Conservation (phyloP, 2,888 invertebrate genomes). For the Boloria selene region DNA sequence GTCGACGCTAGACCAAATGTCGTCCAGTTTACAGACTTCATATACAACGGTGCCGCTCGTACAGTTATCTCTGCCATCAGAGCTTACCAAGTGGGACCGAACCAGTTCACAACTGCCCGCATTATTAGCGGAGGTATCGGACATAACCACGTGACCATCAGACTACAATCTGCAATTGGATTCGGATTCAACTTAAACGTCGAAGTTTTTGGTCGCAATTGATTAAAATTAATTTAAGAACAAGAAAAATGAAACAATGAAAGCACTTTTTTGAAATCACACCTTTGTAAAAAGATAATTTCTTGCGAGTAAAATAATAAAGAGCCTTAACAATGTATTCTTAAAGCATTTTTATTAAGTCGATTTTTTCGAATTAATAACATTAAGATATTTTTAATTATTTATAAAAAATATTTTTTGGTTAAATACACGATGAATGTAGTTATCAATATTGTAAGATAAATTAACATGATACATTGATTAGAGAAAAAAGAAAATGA, state of each 20-base stretch:
- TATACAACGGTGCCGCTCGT: constrained; percentile 54
- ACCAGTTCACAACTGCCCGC: constrained; percentile 56
- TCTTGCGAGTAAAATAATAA: too few relatives aligned
- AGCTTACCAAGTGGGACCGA: constrained; percentile 57
- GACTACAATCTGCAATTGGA: constrained; percentile 57
- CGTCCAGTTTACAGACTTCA: constrained; percentile 61
- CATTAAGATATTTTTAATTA: too few relatives aligned
- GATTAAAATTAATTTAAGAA: neutral
- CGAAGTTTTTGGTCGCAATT: constrained; percentile 61
- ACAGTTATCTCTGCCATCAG: constrained; percentile 57
- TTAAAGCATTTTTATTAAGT: too few relatives aligned
- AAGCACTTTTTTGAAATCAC: neutral
- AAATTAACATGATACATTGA: too few relatives aligned
- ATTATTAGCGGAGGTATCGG: constrained; percentile 53
- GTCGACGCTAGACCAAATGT: constrained; percentile 50
- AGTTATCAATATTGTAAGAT: too few relatives aligned
- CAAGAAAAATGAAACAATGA: too few relatives aligned
- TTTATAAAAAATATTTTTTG: too few relatives aligned
- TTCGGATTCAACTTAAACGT: constrained; percentile 64
- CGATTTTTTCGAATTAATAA: too few relatives aligned
- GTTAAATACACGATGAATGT: too few relatives aligned
- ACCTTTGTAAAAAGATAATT: too few relatives aligned
- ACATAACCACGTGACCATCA: constrained; percentile 54
- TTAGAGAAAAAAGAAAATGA: too few relatives aligned
- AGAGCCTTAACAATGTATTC: too few relatives aligned